Evolutionary conservation across 2,888 invertebrate species (phyloP).

Genomic region (Melanostoma scalare): DNA sequence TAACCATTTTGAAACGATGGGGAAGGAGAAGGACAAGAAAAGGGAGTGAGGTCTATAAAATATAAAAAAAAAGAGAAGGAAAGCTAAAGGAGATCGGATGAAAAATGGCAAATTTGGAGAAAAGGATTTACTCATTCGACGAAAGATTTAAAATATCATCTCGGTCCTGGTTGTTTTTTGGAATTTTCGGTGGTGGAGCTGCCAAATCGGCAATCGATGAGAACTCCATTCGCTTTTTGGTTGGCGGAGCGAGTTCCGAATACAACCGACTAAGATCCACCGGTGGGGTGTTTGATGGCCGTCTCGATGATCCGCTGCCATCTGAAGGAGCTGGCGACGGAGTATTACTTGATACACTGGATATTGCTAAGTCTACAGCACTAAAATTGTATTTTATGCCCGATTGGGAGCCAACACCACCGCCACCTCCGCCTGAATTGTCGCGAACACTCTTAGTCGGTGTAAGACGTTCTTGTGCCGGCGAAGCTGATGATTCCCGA

Average conservation of each 20-base stretch:
- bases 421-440: slow-evolving; percentile 64
- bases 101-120: slow-evolving; percentile 18
- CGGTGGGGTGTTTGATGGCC: slow-evolving; percentile 80
- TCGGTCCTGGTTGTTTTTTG: slow-evolving; percentile 83
- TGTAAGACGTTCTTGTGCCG: slow-evolving; percentile 80
- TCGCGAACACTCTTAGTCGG: slow-evolving; percentile 78
- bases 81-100: not conserved
- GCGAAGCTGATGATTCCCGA: slow-evolving; percentile 81
- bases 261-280: slow-evolving; percentile 81
- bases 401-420: slow-evolving; percentile 62
- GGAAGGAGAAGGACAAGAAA: slow-evolving; percentile 14
- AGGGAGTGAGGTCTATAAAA: not conserved
- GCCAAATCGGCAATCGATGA: slow-evolving; percentile 82
- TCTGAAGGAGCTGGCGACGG: slow-evolving; percentile 80
- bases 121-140: slow-evolving; percentile 78
- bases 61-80: not conserved
- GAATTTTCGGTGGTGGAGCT: slow-evolving; percentile 85
- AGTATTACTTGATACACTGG: slow-evolving; percentile 81
- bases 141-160: slow-evolving; percentile 81
- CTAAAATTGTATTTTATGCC: slow-evolving; percentile 81
- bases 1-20: slow-evolving; percentile 42
- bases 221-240: slow-evolving; percentile 82
- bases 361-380: slow-evolving; percentile 82
- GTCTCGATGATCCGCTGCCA: slow-evolving; percentile 79
- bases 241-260: slow-evolving; percentile 79